phyloP scores from a whole-genome alignment of 2,113 vertebrate species.

The Galemys pyrenaicus region DNA sequence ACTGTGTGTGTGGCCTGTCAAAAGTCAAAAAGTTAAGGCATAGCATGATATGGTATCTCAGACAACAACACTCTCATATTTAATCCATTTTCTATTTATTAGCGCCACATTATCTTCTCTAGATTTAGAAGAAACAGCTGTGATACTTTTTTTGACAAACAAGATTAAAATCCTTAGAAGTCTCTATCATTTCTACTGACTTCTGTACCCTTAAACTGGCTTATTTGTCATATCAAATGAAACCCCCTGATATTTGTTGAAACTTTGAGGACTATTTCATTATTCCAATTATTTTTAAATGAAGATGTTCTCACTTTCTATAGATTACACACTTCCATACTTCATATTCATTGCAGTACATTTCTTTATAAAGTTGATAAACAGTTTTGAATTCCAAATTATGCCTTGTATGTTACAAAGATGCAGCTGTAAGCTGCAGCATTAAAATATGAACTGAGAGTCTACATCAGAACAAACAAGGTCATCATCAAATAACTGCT shows the following conservation, averaged over 20 bases:
- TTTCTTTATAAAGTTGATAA: conserved; percentile 63
- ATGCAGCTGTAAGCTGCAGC: neutral
- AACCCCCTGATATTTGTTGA: conserved; percentile 55
- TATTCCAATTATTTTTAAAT: conserved; percentile 74
- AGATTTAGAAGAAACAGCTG: conserved; percentile 78
- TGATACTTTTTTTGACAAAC: conserved; percentile 81
- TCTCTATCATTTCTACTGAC: conserved; percentile 58
- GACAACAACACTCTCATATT: neutral
- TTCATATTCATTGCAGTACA: neutral
- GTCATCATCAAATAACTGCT: conserved; percentile 44
- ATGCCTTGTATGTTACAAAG: neutral
- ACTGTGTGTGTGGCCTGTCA: neutral
- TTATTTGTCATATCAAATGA: conserved; percentile 56
- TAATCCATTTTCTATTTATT: conserved; percentile 68
- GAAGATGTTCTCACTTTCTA: neutral
- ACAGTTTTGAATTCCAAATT: conserved; percentile 43
- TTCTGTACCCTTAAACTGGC: conserved; percentile 56
- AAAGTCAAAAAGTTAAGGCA: fast-evolving
- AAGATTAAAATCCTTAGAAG: conserved; percentile 74
- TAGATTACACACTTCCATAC: neutral
- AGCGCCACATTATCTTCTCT: conserved; percentile 56
- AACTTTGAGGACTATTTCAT: neutral
- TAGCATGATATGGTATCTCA: neutral
- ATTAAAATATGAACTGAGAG: conserved; percentile 41
- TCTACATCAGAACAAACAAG: conserved; percentile 48